Percentiles rank a stretch among this genome's conserved stretches.
phyloP scores from a whole-genome alignment of 2,888 invertebrate species.

The Fabriciana adippe region DNA sequence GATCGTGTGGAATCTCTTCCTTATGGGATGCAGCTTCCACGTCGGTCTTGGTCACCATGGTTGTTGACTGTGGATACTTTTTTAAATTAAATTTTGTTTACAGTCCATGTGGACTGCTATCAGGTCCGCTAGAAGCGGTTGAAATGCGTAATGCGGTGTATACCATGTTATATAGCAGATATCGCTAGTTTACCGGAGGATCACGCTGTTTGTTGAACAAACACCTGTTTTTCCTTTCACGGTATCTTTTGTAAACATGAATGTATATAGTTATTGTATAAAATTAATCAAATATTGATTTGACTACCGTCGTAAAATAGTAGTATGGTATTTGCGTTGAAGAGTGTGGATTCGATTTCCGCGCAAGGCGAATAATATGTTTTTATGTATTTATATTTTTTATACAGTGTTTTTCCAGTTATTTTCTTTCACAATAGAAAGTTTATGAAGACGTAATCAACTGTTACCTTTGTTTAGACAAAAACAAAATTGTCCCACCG shows the following conservation, averaged over 20 bases:
- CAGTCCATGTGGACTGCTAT: conserved; percentile 34
- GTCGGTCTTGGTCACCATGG: conserved; percentile 55
- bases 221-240: conserved; percentile 56
- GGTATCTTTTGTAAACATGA: conserved; percentile 48
- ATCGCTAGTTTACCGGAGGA: conserved; percentile 54
- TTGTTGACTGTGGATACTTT: conserved; percentile 40
- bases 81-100: conserved; percentile 13
- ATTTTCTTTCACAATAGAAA: too few relatives aligned
- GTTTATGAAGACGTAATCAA: too few relatives aligned
- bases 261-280: conserved; percentile 39
- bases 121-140: conserved; percentile 35
- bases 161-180: conserved; percentile 49
- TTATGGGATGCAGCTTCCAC: conserved; percentile 49
- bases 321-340: background rate
- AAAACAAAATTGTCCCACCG: too few relatives aligned
- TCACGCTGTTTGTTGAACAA: conserved; percentile 48
- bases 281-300: conserved; percentile 22
- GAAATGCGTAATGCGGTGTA: conserved; percentile 36
- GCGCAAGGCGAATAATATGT: too few relatives aligned
- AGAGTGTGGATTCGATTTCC: background rate
- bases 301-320: background rate
- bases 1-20: conserved; percentile 71
- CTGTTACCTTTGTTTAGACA: too few relatives aligned
- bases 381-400: too few relatives aligned
- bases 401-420: too few relatives aligned